phyloP scores from a whole-genome alignment of 2,888 invertebrate genomes.

The Pachydiplax longipennis region DNA sequence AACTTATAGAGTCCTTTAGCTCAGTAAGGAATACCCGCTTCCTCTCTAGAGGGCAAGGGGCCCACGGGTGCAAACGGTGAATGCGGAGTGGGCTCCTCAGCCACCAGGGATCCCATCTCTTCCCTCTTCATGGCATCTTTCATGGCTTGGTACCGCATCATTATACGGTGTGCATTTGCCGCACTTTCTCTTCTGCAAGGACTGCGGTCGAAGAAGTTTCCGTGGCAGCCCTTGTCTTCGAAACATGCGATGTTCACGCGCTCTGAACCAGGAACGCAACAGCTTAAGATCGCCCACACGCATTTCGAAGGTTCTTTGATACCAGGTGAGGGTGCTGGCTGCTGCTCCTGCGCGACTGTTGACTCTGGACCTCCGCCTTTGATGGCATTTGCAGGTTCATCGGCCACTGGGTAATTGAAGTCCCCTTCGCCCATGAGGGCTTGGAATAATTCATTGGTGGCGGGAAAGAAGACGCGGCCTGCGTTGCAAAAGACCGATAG shows the following conservation, averaged over 20 bases:
- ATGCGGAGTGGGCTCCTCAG: not conserved
- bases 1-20: not conserved
- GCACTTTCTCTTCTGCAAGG: constrained; percentile 73
- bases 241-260: constrained; percentile 70
- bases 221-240: constrained; percentile 74
- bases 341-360: constrained; percentile 3
- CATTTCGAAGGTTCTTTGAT: constrained; percentile 66
- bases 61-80: not conserved
- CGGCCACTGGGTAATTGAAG: not conserved
- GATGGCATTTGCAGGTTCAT: not conserved
- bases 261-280: constrained; percentile 67
- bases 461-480: not conserved
- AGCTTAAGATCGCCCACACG: constrained; percentile 78
- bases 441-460: not conserved
- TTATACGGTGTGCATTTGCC: constrained; percentile 62
- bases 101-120: not conserved
- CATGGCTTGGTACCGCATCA: constrained; percentile 51
- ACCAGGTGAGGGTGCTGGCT: constrained; percentile 52
- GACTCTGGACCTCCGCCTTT: not conserved
- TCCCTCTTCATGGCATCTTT: not conserved
- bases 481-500: not conserved
- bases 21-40: not conserved
- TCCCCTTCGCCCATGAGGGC: not conserved
- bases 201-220: constrained; percentile 75
- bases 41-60: not conserved